Evolutionary conservation across 2,888 invertebrate genomes (phyloP).

Genomic region (Phyllotreta cruciferae): DNA sequence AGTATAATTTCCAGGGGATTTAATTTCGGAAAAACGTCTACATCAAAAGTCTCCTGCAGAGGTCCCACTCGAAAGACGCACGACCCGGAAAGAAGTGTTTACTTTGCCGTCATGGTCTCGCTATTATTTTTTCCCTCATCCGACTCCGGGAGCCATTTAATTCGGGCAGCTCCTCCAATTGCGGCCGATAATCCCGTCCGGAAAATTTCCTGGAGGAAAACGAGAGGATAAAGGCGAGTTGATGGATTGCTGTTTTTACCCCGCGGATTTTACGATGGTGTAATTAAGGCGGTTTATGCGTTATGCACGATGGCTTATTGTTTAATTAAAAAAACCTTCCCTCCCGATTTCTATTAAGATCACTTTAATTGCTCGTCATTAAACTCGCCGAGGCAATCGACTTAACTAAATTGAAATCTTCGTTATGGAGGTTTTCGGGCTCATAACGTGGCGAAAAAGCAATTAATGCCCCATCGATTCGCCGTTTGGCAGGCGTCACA

Average conservation of each 20-base stretch:
- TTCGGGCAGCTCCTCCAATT: slow-evolving; percentile 4
- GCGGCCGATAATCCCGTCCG: neutral
- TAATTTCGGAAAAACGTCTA: slow-evolving; percentile 2
- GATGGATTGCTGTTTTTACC: slow-evolving; percentile 1
- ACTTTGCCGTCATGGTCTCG: slow-evolving; percentile 7
- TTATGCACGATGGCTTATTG: neutral
- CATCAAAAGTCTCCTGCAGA: slow-evolving; percentile 1
- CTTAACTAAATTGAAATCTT: slow-evolving; percentile 16
- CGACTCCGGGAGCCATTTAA: slow-evolving; percentile 11
- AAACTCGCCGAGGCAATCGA: slow-evolving; percentile 3
- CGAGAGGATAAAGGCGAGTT: neutral
- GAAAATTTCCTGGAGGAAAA: slow-evolving; percentile 4
- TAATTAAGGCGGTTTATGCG: neutral
- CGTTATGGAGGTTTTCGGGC: neutral
- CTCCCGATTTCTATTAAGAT: slow-evolving; percentile 1
- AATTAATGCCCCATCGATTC: slow-evolving; percentile 11
- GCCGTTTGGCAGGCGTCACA: neutral
- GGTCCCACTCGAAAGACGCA: slow-evolving; percentile 11
- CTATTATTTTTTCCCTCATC: slow-evolving; percentile 18
- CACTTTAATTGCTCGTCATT: slow-evolving; percentile 12
- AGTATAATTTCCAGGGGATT: slow-evolving; percentile 14
- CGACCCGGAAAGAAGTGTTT: slow-evolving; percentile 13
- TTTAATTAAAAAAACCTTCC: neutral
- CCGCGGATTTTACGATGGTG: neutral
- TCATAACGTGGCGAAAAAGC: slow-evolving; percentile 5